Percentiles rank a stretch among this genome's conserved stretches.
These are phyloP conservation scores for Cheirogaleus medius DNA, from an alignment of 2,113 vertebrate species.

Conservation along the genomic window DNA sequence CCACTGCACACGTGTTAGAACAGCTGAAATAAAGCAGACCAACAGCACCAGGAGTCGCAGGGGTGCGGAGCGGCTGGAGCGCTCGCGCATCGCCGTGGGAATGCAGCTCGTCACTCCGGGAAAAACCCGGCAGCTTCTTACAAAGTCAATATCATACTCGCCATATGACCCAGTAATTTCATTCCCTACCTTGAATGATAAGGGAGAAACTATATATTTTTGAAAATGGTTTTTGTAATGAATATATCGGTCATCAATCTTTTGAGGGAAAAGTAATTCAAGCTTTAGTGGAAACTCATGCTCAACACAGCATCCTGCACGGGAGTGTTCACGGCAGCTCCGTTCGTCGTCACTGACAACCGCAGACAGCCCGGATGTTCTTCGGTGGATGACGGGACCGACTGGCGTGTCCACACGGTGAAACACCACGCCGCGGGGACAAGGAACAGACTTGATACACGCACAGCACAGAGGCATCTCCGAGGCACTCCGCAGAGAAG, in stretches of 20 bases:
- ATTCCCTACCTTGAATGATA: background rate
- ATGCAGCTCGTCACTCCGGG: accelerated
- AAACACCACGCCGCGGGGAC: accelerated
- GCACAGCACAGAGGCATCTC: background rate
- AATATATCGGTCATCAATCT: background rate
- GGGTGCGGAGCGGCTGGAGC: accelerated
- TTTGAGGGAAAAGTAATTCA: background rate
- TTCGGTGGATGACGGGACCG: accelerated
- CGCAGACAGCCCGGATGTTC: too few relatives aligned
- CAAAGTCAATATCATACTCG: background rate
- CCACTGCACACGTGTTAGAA: accelerated
- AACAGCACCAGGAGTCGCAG: background rate
- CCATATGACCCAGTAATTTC: accelerated
- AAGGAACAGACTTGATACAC: accelerated
- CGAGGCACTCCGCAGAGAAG: accelerated
- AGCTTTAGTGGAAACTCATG: background rate
- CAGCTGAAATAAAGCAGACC: accelerated
- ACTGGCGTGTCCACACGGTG: accelerated
- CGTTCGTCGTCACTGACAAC: background rate
- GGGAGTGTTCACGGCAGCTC: background rate
- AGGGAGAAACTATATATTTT: background rate
- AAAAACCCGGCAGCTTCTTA: background rate
- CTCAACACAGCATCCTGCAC: background rate
- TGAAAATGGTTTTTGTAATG: background rate
- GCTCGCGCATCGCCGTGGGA: accelerated